Evolutionary conservation across 2,113 vertebrate species (phyloP).

Genomic region (Calonectris borealis): DNA sequence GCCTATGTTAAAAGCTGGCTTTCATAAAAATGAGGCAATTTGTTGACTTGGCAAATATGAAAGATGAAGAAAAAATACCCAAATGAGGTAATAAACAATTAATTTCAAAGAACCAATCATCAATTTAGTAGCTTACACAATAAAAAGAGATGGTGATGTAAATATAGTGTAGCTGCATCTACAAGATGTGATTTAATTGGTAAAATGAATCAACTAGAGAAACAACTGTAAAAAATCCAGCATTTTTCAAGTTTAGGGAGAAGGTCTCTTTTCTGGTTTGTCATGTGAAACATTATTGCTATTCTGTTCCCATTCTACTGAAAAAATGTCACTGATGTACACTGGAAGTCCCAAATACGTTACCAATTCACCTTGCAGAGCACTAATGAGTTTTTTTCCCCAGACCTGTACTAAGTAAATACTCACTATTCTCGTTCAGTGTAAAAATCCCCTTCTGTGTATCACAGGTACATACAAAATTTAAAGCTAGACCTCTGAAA

Average conservation of each 20-base stretch:
- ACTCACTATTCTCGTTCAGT: not conserved
- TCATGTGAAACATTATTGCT: not conserved
- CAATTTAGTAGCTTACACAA: not conserved
- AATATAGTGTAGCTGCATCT: not conserved
- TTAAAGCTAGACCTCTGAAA: not conserved
- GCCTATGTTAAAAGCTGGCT: not conserved
- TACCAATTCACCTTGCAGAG: not conserved
- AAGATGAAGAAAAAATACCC: not conserved
- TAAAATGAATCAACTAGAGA: slow-evolving; percentile 1
- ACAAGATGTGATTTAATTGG: slow-evolving; percentile 1
- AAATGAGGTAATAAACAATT: slow-evolving; percentile 11
- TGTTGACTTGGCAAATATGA: not conserved
- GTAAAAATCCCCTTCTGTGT: not conserved
- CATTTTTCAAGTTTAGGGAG: not conserved
- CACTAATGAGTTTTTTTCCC: not conserved
- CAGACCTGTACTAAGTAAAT: not conserved
- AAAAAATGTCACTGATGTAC: not conserved
- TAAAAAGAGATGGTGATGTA: not conserved
- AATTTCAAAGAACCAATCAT: not conserved
- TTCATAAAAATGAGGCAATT: slow-evolving; percentile 32
- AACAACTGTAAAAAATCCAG: not conserved
- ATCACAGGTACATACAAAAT: not conserved
- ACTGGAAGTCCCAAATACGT: not conserved
- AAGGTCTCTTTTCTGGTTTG: not conserved
- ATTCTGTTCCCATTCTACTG: not conserved